phyloP scores from a whole-genome alignment of 1,140 invertebrate genomes.

The Yoshiicerus persimilis region DNA sequence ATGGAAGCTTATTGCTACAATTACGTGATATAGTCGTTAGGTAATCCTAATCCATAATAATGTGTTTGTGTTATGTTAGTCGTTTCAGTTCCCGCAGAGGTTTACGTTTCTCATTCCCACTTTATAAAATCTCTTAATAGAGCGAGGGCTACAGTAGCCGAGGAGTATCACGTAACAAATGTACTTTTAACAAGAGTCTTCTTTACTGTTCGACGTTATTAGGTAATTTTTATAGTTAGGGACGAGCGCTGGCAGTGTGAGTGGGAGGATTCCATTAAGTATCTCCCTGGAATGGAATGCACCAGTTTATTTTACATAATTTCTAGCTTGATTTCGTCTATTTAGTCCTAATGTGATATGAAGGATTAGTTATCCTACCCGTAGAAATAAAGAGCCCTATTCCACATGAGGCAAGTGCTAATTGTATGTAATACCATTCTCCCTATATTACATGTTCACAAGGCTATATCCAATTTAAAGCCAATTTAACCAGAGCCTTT shows the following conservation, averaged over 20 bases:
- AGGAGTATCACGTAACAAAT: background rate
- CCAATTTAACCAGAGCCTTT: conserved; percentile 17
- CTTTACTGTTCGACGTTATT: background rate
- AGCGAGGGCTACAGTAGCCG: background rate
- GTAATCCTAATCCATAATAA: background rate
- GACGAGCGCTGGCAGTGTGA: background rate
- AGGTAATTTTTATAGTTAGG: background rate
- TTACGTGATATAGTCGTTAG: background rate
- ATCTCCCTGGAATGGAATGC: background rate
- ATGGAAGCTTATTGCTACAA: background rate
- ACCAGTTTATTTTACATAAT: conserved; percentile 21
- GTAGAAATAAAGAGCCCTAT: background rate
- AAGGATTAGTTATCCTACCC: background rate
- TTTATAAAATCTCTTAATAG: background rate
- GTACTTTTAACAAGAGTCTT: background rate
- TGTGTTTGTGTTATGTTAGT: background rate
- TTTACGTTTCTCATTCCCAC: conserved; percentile 9
- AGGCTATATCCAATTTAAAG: conserved; percentile 30
- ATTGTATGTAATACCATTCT: background rate
- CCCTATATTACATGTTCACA: background rate
- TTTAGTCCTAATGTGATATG: conserved; percentile 1
- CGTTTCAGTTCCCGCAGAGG: background rate
- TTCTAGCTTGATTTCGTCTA: background rate
- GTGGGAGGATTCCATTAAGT: conserved; percentile 1
- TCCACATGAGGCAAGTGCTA: background rate